These are phyloP conservation scores for Bos indicus DNA, from an alignment of 2,113 vertebrate species.

Conservation along the genomic window DNA sequence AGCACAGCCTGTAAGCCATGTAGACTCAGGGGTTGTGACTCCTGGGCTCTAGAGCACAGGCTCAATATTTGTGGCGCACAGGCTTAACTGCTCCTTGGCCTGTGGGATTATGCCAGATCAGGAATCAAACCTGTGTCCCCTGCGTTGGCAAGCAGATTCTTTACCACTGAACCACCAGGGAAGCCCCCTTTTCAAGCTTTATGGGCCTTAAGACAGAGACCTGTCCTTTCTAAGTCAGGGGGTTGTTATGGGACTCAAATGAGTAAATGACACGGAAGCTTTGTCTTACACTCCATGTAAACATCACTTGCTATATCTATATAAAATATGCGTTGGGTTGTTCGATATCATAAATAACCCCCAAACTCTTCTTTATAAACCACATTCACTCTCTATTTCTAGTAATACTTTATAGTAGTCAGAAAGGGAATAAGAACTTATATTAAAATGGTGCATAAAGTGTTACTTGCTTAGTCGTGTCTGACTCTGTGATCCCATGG, in stretches of 20 bases:
- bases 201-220: background rate
- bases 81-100: background rate
- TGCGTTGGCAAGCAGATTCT: background rate
- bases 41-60: background rate
- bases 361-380: background rate
- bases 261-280: background rate
- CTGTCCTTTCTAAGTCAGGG: background rate
- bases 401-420: background rate
- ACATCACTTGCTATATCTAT: background rate
- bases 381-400: background rate
- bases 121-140: background rate
- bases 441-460: background rate
- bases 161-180: background rate
- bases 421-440: background rate
- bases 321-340: background rate
- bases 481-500: background rate
- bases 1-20: background rate
- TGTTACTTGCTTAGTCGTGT: background rate
- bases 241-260: background rate
- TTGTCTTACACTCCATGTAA: background rate
- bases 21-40: background rate
- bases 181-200: background rate
- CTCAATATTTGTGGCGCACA: fast-evolving
- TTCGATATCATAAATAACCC: background rate
- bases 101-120: background rate